Conservation (phyloP, 2,113 vertebrate species). For the Cricetomys ansorgei region DNA sequence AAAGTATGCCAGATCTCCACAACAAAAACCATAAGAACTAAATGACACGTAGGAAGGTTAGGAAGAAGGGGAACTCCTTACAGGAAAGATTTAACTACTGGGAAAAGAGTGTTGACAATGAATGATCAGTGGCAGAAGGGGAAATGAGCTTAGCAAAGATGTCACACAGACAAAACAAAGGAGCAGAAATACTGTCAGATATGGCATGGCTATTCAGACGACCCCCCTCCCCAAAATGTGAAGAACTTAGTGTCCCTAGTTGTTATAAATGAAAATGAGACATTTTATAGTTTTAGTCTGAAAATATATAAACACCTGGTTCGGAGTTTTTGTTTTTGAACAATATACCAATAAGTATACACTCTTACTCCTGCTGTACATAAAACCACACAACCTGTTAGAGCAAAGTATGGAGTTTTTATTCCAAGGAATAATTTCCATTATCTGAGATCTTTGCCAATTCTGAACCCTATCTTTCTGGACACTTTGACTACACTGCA, state of each 20-base stretch:
- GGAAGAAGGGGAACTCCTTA: neutral
- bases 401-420: neutral
- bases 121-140: no score
- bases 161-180: neutral
- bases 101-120: neutral
- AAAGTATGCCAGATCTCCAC: neutral
- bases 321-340: neutral
- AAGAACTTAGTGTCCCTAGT: neutral
- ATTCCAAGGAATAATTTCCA: neutral
- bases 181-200: neutral
- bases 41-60: neutral
- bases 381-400: neutral
- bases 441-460: neutral
- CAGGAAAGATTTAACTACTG: neutral
- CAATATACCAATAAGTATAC: neutral
- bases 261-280: neutral
- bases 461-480: slow-evolving; percentile 1
- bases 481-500: neutral
- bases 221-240: neutral
- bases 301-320: neutral
- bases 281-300: neutral
- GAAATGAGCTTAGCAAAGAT: neutral
- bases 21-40: neutral
- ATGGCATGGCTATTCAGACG: neutral
- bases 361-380: neutral